phyloP scores from a whole-genome alignment of 2,113 vertebrate species.

The Oreochromis tanganicae region DNA sequence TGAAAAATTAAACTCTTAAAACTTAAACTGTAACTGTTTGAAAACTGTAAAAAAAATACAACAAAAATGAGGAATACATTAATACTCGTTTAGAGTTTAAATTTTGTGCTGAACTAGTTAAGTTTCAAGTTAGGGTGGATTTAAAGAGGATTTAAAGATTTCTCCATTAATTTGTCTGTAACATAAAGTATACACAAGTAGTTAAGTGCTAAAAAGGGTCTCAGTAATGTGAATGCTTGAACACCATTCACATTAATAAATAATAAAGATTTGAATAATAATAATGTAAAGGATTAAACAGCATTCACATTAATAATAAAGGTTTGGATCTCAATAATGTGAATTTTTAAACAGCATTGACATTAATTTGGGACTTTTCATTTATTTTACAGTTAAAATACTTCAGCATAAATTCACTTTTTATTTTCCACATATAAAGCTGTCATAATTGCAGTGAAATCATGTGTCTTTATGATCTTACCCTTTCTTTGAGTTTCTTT shows the following conservation, averaged over 20 bases:
- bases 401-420: background rate
- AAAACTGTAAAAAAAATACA: too few relatives aligned
- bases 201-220: background rate
- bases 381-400: background rate
- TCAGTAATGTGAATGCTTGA: background rate
- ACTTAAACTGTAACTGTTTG: background rate
- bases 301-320: too few relatives aligned
- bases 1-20: background rate
- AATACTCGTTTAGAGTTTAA: too few relatives aligned
- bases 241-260: background rate
- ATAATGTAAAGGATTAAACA: too few relatives aligned
- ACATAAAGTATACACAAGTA: background rate
- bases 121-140: background rate
- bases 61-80: too few relatives aligned
- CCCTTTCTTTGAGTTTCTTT: constrained; percentile 86
- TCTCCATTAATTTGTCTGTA: background rate
- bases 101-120: too few relatives aligned
- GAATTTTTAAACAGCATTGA: background rate
- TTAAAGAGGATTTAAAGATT: background rate
- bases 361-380: background rate
- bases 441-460: background rate
- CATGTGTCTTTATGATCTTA: background rate
- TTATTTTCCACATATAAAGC: background rate
- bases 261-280: too few relatives aligned
- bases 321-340: background rate